A percentile compares a stretch with the other conserved stretches of the same genome.
Conservation (phyloP, 2,888 invertebrate species). For the Eurois occulta region DNA sequence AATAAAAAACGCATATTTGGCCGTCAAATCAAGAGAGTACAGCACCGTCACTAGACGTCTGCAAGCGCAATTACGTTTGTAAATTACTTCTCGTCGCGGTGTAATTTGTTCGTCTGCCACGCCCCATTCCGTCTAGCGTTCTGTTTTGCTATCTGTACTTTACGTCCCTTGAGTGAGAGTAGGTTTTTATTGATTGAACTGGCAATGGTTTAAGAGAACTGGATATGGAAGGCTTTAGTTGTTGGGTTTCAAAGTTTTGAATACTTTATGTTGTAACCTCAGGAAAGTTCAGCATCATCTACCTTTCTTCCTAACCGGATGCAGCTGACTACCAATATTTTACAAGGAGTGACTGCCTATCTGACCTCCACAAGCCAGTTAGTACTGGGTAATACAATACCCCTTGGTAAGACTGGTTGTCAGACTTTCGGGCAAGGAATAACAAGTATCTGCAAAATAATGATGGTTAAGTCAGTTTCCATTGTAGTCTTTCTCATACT, state of each 20-base stretch:
- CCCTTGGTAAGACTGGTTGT: no score
- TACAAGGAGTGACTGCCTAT: no score
- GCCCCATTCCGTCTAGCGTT: constrained; percentile 67
- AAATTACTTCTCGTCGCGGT: constrained; percentile 79
- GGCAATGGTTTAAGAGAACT: not conserved
- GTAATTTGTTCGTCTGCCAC: constrained; percentile 79
- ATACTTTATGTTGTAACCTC: not conserved
- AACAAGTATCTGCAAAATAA: not conserved
- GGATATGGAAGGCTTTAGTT: not conserved
- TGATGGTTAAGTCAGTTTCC: not conserved
- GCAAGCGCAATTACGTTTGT: constrained; percentile 81
- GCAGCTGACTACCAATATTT: no score
- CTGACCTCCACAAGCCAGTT: no score
- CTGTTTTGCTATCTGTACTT: constrained; percentile 70
- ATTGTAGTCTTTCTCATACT: not conserved
- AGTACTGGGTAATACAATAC: no score
- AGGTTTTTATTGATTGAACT: constrained; percentile 7
- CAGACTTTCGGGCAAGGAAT: not conserved
- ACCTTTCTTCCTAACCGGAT: no score
- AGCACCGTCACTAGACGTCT: constrained; percentile 55
- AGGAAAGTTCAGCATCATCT: not conserved
- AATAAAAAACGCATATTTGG: constrained; percentile 7
- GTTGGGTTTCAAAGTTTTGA: not conserved
- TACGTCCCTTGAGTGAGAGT: constrained; percentile 26
- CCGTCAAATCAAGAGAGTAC: constrained; percentile 43